phyloP scores from a whole-genome alignment of 2,888 invertebrate genomes.

The Callinectes sapidus region DNA sequence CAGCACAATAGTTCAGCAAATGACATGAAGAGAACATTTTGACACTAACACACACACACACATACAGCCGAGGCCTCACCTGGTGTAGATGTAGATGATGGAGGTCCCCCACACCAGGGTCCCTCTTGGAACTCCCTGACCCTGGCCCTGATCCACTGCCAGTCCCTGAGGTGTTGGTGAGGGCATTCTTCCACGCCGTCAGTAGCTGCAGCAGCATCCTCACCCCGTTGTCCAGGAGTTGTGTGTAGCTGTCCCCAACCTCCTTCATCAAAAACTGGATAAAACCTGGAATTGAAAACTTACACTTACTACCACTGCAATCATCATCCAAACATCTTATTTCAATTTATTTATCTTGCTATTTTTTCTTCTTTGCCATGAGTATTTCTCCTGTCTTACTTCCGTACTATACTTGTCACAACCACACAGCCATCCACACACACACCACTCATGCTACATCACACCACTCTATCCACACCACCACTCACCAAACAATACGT shows the following conservation, averaged over 20 bases:
- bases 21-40: neutral
- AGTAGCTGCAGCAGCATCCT: constrained; percentile 93
- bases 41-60: neutral
- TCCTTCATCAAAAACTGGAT: constrained; percentile 96
- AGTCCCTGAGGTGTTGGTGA: constrained; percentile 75
- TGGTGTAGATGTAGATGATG: constrained; percentile 71
- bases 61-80: constrained; percentile 37
- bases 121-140: constrained; percentile 42
- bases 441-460: neutral
- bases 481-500: constrained; percentile 84
- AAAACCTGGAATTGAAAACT: constrained; percentile 81
- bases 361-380: neutral
- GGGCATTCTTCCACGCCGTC: constrained; percentile 93
- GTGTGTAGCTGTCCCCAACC: constrained; percentile 91
- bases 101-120: constrained; percentile 65
- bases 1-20: neutral
- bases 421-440: neutral
- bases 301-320: neutral
- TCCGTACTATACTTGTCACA: neutral
- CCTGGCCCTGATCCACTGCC: neutral
- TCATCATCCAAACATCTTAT: neutral
- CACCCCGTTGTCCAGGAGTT: constrained; percentile 93
- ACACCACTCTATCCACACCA: neutral
- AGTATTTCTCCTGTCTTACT: neutral
- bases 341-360: neutral